These are phyloP conservation scores for Abscondita cerata DNA, from an alignment of 2,888 invertebrate genomes.

Conservation along the genomic window DNA sequence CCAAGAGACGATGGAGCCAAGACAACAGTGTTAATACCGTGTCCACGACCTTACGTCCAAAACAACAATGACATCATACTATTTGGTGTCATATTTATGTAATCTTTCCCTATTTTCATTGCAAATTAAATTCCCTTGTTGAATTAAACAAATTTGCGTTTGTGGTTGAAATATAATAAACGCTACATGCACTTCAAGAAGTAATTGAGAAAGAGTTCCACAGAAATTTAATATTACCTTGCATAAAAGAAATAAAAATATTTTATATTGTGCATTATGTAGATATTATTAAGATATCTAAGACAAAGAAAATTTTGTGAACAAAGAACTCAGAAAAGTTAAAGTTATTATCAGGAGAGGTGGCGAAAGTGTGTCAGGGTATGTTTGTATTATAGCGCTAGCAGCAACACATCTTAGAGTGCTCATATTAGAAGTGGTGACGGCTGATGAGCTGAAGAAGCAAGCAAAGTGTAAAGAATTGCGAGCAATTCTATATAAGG, in stretches of 20 bases:
- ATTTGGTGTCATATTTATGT: conserved; percentile 26
- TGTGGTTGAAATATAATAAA: too few species aligned
- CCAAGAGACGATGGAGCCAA: conserved; percentile 41
- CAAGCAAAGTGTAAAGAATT: conserved; percentile 36
- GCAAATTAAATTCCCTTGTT: conserved; percentile 12
- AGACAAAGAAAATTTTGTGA: too few species aligned
- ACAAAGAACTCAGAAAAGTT: too few species aligned
- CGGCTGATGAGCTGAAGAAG: conserved; percentile 20
- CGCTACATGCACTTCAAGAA: too few species aligned
- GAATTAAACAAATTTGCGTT: too few species aligned
- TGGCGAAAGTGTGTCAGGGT: too few species aligned
- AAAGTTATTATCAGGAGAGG: too few species aligned
- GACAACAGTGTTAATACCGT: conserved; percentile 37
- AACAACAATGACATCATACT: conserved; percentile 46
- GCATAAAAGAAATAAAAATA: too few species aligned
- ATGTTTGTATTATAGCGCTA: background rate
- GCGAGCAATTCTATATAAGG: conserved; percentile 37
- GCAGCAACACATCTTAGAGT: conserved; percentile 4
- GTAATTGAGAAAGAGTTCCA: too few species aligned
- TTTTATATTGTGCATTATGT: too few species aligned
- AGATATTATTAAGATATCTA: too few species aligned
- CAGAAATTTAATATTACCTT: too few species aligned
- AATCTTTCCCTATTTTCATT: conserved; percentile 13
- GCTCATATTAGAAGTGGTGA: conserved; percentile 6
- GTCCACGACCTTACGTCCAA: conserved; percentile 39